Base-by-base conservation (phyloP, 2,888 invertebrate species). In the Clistopyga incitator region DNA sequence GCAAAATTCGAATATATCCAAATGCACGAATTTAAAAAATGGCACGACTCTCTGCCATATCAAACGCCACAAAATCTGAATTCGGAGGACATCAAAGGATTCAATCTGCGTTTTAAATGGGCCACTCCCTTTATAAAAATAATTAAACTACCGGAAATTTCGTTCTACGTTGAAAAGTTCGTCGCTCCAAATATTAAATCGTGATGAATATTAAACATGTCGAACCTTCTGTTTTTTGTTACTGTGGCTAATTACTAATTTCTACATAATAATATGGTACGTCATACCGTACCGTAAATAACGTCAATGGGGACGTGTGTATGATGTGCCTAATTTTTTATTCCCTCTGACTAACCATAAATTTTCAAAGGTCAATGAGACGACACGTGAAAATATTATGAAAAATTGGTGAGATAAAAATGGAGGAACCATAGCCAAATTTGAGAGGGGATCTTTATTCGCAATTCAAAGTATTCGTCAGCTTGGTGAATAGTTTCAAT, bases 401-500 rank as follows among this genome's bases (percentile, higher is more conserved):
- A 8, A 8, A 38, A 38, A 38, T 10, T 10, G 10, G 10, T 38
- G 10, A 38, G 38, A 38, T 38, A 38, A 38, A 38, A 38, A 10
- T 38, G 1, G 2, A 8, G 0, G 6, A 52, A 18, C 15, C 18
- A 6, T 15, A 61, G 10, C n/a, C 20, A 38, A 20, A 64, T 3
- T 18, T 1, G n/a, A 61, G 38, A 38, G 38, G 34, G 38, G 18
- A 18, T n/a, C 8, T 20, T 64, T 64, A 38, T 64, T 20, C 20
- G 38, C 64, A 42, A 42, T 64, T 8, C 18, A 18, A 18, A 38
- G 38, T 64, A 45, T 29, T 8, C 25, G 71, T n/a, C 71, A 23
- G 56, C 56, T 45, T 25, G 3, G 42, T 13, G 45, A 72, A 72
- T 56, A 29, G 45, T 45, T 59, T 29, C 23, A 20, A 56, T 72